phyloP scores from a whole-genome alignment of 2,113 vertebrate genomes.

The Pithys albifrons region DNA sequence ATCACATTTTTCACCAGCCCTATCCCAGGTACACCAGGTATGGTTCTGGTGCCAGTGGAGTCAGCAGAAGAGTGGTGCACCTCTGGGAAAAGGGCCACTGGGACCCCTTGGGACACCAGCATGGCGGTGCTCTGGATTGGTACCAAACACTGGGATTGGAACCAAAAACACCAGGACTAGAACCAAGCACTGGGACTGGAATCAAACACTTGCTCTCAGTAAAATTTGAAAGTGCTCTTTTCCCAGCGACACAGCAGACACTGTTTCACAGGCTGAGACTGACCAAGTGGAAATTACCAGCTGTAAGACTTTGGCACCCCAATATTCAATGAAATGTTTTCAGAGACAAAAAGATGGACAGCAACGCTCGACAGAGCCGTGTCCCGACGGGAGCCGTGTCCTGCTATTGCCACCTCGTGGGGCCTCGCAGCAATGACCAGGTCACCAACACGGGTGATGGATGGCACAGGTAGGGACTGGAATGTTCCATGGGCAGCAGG shows the following conservation, averaged over 20 bases:
- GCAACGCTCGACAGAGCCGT: fast-evolving
- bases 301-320: not conserved
- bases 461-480: not conserved
- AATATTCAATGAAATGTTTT: fast-evolving
- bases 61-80: not conserved
- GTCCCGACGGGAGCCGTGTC: not conserved
- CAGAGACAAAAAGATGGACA: not conserved
- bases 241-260: fast-evolving
- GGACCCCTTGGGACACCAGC: not conserved
- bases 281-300: not conserved
- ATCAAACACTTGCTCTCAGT: not conserved
- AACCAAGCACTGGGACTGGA: not conserved
- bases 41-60: not conserved
- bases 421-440: not conserved
- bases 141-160: not conserved
- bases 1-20: not conserved
- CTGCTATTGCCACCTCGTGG: conserved; percentile 65
- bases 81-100: not conserved
- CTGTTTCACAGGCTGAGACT: not conserved
- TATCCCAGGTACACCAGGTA: not conserved
- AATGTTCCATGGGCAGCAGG: fast-evolving
- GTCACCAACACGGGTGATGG: fast-evolving
- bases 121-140: fast-evolving
- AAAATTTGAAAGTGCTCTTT: not conserved
- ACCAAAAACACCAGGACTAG: not conserved